Evolutionary conservation across 92 coral and sea anemone genomes (phyloP).

Genomic region (Siderastrea radians): DNA sequence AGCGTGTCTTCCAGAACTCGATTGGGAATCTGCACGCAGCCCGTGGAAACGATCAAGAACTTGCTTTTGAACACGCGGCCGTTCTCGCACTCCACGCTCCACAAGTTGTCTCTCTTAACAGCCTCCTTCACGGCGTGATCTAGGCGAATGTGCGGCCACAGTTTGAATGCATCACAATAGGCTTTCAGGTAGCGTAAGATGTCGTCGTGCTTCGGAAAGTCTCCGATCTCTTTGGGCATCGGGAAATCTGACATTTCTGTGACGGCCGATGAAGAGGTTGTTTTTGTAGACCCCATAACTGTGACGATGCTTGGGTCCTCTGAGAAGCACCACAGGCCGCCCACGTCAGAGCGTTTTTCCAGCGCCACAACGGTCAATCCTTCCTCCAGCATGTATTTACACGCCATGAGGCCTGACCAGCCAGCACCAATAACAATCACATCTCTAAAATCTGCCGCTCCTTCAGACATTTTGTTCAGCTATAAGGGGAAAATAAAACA

Average conservation of each 20-base stretch:
- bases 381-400: conserved; percentile 71
- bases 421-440: conserved; percentile 67
- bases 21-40: conserved; percentile 63
- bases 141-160: conserved; percentile 65
- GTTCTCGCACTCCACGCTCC: conserved; percentile 68
- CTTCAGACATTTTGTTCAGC: conserved; percentile 1
- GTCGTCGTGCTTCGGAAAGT: conserved; percentile 72
- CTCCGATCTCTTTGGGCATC: conserved; percentile 81
- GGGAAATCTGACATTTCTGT: conserved; percentile 78
- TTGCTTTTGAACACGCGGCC: conserved; percentile 54
- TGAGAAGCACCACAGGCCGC: conserved; percentile 80
- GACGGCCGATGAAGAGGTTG: conserved; percentile 75
- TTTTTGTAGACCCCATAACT: conserved; percentile 67
- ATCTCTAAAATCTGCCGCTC: not conserved
- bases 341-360: conserved; percentile 73
- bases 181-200: conserved; percentile 65
- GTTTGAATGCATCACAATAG: conserved; percentile 72
- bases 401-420: conserved; percentile 80
- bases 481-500: not conserved
- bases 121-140: conserved; percentile 60
- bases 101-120: conserved; percentile 53
- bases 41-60: conserved; percentile 69
- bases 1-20: conserved; percentile 68
- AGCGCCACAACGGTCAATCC: conserved; percentile 71
- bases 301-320: conserved; percentile 76